Evolutionary conservation across 2,888 invertebrate species (phyloP), one percentile per base, ranked within the genome.

Genomic region (Thelaira solivaga): DNA sequence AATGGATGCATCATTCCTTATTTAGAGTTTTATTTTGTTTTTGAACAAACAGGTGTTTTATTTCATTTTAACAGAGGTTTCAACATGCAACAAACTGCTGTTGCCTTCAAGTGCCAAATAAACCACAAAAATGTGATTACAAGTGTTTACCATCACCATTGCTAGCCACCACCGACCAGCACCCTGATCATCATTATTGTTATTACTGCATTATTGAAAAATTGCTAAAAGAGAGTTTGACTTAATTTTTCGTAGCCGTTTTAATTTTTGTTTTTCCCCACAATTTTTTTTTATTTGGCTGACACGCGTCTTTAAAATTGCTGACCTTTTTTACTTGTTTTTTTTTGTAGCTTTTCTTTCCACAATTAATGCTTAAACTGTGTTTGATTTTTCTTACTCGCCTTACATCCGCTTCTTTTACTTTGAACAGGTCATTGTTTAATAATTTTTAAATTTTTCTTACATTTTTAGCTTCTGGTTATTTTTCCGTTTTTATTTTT

Each of bases 281-380:
- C 34, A 31, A 64, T 65, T 57, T n/a, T n/a, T n/a, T n/a, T n/a
- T n/a, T n/a, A n/a, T n/a, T 7, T 18, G 45, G 26, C 59, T 65
- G 78, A 74, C 78, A 78, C 78, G 78, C 78, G 78, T 61, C 78
- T 65, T 78, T 61, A 29, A 74, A 74, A 69, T 51, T 65, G 16
- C 61, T 78, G 78, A 78, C 74, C 78, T 78, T 78, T 74, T 69
- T 69, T 61, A 2, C 1, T 7, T 10, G 22, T 31, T 29, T 16
- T 5, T 53, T n/a, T 13, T 13, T 43, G 41, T 45, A 45, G 29
- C 51, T 41, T 61, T 41, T 51, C 49, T 41, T 61, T 69, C 69
- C 69, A 11, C 34, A 59, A 69, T 59, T 49, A 59, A 57, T 22
- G 36, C 10, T 68, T 29, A 24, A 13, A 16, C 11, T 13, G n/a